Percentiles rank a stretch among this genome's conserved stretches.
Evolutionary conservation across 2,888 invertebrate genomes (phyloP).

Genomic region (Sisyra terminalis): DNA sequence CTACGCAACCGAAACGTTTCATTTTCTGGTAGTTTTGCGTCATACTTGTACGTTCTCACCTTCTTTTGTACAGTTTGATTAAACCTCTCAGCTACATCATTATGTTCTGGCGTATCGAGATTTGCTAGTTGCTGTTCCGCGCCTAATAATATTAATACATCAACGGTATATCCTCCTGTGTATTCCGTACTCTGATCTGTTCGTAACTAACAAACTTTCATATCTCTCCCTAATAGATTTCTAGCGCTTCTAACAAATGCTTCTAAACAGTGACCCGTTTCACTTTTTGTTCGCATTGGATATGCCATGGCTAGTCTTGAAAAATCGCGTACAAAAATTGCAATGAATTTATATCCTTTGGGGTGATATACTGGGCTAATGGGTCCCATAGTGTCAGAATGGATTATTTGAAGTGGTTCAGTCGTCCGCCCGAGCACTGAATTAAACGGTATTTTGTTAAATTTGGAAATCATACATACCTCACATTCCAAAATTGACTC

Average conservation of each 20-base stretch:
- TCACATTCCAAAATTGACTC: conserved; percentile 14
- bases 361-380: conserved; percentile 13
- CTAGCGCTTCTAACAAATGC: conserved; percentile 12
- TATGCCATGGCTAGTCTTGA: conserved; percentile 14
- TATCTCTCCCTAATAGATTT: conserved; percentile 14
- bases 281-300: conserved; percentile 12
- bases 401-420: conserved; percentile 13
- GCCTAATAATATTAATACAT: conserved; percentile 12
- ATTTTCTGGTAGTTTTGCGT: conserved; percentile 10
- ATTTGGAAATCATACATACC: conserved; percentile 13
- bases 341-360: conserved; percentile 12
- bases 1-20: too few relatives aligned
- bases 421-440: conserved; percentile 10
- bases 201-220: conserved; percentile 15
- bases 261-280: conserved; percentile 13
- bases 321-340: conserved; percentile 14
- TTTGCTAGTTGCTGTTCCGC: conserved; percentile 1
- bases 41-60: conserved; percentile 11
- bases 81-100: conserved; percentile 13
- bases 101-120: conserved; percentile 12
- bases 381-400: conserved; percentile 14
- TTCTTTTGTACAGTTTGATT: conserved; percentile 11
- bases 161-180: conserved; percentile 12
- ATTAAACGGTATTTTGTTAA: conserved; percentile 14
- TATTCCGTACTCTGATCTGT: conserved; percentile 14